Evolutionary conservation across 2,113 vertebrate species (phyloP), one percentile per base, ranked within the genome.

Genomic region (Engystomops pustulosus): DNA sequence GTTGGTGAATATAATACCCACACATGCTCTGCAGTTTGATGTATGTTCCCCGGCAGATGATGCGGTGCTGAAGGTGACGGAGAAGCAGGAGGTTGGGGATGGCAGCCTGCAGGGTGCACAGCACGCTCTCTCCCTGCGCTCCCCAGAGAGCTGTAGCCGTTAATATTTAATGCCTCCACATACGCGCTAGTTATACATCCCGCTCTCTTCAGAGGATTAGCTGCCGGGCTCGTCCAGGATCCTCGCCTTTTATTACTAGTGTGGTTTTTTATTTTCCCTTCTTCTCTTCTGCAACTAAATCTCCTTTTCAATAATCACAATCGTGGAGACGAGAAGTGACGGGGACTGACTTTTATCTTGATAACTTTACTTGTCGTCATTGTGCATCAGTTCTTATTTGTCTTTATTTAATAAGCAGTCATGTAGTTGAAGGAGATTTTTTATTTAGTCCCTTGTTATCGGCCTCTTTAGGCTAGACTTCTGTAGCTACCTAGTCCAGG

Each of bases 161-260:
- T 89, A 87, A 90, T 90, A 89, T 90, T 92, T 90, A 88, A 91
- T 91, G 81, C 70, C 87, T 71, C 86, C 86, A 76, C 84, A 88
- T 25, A 72, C 83, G 18, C 86, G 82, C 84, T 88, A 86, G 84
- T 90, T 90, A 89, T 87, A 89, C 85, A 87, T 91, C 77, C 86
- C 87, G 80, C 65, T 89, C 47, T 69, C 80, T 90, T 71, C 83
- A 79, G 83, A 85, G 84, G 88, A 87, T 89, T 90, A 83, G 80
- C 88, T 89, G 86, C 80, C 84, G 81, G 72, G 10, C 85, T 88
- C 88, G 38, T 67, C 55, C 86, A 86, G 86, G 20, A 81, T 85
- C n/a, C 55, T 86, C 85, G 87, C 88, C 75, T 86, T 86, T 88
- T 87, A 38, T 83, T 87, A 83, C 68, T 69, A 76, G 79, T 30